Evolutionary conservation across 2,888 invertebrate genomes (phyloP).

Genomic region (Vandiemenella viatica): DNA sequence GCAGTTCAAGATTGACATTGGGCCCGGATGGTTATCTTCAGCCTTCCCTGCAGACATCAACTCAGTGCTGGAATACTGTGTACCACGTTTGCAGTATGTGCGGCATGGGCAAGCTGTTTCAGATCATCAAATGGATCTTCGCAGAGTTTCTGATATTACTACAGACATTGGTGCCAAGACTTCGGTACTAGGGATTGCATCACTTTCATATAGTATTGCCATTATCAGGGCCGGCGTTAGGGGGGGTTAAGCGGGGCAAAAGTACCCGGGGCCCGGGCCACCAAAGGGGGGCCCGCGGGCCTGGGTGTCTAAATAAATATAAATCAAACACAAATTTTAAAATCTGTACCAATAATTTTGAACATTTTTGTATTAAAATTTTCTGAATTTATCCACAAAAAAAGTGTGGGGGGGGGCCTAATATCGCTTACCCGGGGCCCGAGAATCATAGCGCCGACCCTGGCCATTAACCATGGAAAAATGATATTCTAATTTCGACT

Average conservation of each 20-base stretch:
- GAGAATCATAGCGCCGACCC: too few species aligned
- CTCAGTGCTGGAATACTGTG: too few species aligned
- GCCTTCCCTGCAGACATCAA: constrained; percentile 43
- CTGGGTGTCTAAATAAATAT: too few species aligned
- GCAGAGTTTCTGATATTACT: constrained; percentile 54
- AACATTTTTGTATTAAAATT: too few species aligned
- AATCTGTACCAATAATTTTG: too few species aligned
- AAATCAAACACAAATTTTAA: too few species aligned
- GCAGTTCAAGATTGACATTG: constrained; percentile 43
- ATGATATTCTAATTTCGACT: constrained; percentile 30
- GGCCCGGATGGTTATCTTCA: constrained; percentile 54
- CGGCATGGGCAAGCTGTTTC: constrained; percentile 38
- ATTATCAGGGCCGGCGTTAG: too few species aligned
- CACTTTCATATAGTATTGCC: constrained; percentile 76
- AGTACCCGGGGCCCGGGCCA: too few species aligned
- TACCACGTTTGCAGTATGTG: constrained; percentile 41
- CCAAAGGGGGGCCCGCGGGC: too few species aligned
- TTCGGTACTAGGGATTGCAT: constrained; percentile 54
- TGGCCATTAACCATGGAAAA: background rate
- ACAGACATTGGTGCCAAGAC: constrained; percentile 65
- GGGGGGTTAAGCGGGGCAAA: too few species aligned
- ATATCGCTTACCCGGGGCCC: too few species aligned
- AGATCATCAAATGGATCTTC: constrained; percentile 38
- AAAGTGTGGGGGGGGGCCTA: constrained; percentile 50
- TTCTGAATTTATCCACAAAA: too few species aligned